Evolutionary conservation across 2,888 invertebrate genomes (phyloP), one percentile per base, ranked within the genome.

Genomic region (Amblyjoppa proteus): DNA sequence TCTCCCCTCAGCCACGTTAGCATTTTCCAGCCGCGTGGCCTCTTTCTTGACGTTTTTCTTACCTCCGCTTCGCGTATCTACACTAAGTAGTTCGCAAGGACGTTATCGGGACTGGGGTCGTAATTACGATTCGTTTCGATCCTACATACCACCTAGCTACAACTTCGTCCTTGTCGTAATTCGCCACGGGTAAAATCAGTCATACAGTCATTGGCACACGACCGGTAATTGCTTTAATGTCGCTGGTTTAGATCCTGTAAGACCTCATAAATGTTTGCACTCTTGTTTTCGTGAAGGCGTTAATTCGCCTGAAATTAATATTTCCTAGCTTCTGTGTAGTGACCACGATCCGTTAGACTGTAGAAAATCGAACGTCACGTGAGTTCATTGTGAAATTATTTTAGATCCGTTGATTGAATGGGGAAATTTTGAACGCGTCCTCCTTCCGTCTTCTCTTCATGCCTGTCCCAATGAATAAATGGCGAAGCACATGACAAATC

Each of bases 81-180:
- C 85, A 83, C 80, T 84, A 88, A 89, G 88, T 83, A 85, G 84
- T 85, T 76, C 82, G 53, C 82, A 81, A 45, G 79, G 87, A 89
- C 85, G 84, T 87, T 89, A 89, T 89, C 89, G 76, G 75, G 66
- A 83, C 74, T 71, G 49, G 31, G 66, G 49, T 58, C 70, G 78
- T 89, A 89, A 89, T 89, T 89, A 88, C 88, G 76, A 88, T 86
- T 87, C 87, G 83, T 87, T 83, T 84, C 83, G 69, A 87, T 88
- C 41, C 76, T 69, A 38, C 31, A 68, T n/a, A 81, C n/a, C 41
- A 66, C n/a, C 20, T 9, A 25, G 20, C 38, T n/a, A 3, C 20
- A 41, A 25, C 41, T 38, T 45, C 20, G 68, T 41, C 38, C 68
- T 25, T 13, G 13, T 41, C 7, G 41, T 31, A 31, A 68, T 68